These are phyloP conservation scores for Lophura nycthemera DNA, from an alignment of 2,113 vertebrate species.

Conservation along the genomic window DNA sequence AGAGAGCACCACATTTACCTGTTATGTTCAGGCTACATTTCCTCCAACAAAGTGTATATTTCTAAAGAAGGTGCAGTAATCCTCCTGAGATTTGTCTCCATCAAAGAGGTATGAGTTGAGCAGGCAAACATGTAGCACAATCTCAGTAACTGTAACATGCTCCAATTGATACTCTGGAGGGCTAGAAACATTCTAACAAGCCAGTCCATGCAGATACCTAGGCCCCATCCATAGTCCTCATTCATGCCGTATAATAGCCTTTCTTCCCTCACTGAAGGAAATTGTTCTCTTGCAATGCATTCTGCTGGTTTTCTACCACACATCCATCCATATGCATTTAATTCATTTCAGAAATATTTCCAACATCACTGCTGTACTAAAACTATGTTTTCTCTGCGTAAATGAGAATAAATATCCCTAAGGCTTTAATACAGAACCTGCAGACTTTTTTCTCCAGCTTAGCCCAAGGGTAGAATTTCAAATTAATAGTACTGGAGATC, in stretches of 20 bases:
- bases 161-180: neutral
- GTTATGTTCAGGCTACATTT: neutral
- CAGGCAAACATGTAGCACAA: neutral
- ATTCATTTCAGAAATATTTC: neutral
- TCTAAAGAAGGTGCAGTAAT: neutral
- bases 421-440: neutral
- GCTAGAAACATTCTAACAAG: neutral
- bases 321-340: neutral
- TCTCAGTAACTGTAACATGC: neutral
- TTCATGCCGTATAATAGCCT: neutral
- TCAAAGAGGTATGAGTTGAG: neutral
- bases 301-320: neutral
- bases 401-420: neutral
- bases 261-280: neutral
- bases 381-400: neutral
- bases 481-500: neutral
- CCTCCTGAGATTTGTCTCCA: neutral
- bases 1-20: neutral
- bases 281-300: fast-evolving
- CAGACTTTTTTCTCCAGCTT: neutral
- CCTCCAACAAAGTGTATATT: neutral
- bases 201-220: neutral
- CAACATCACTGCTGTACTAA: neutral
- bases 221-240: neutral
- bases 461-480: neutral